Conservation (phyloP, 2,888 invertebrate species). For the Drosophila prostipennis region DNA sequence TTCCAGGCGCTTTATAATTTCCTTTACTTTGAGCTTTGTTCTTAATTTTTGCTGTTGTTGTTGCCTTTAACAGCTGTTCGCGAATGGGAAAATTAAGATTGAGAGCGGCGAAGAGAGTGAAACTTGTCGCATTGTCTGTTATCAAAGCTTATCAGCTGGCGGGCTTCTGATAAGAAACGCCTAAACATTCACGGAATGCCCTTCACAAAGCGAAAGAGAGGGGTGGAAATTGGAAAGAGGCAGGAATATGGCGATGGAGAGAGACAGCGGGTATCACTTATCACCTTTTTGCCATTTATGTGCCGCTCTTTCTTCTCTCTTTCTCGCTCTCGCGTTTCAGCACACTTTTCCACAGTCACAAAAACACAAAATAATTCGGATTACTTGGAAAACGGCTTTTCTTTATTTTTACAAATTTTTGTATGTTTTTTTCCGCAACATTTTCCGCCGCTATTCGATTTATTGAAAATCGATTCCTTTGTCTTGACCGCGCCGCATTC, state of each 20-base stretch:
- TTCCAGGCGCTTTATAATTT: background rate
- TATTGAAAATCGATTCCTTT: slow-evolving; percentile 30
- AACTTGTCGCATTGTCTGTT: slow-evolving; percentile 32
- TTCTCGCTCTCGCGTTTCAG: background rate
- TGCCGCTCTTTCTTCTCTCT: slow-evolving; percentile 6
- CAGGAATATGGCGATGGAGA: background rate
- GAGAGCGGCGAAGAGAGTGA: slow-evolving; percentile 9
- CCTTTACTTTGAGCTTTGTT: slow-evolving; percentile 12
- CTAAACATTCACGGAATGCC: slow-evolving; percentile 37
- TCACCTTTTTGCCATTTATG: slow-evolving; percentile 21
- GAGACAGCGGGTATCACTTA: slow-evolving; percentile 13
- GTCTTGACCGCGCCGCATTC: slow-evolving; percentile 41
- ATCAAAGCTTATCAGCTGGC: slow-evolving; percentile 61
- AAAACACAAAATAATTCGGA: background rate
- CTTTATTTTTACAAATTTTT: background rate
- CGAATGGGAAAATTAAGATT: slow-evolving; percentile 19
- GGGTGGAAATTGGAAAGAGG: background rate
- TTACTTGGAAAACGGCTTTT: background rate
- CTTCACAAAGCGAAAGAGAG: slow-evolving; percentile 20
- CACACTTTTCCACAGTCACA: slow-evolving; percentile 12
- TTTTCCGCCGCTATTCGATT: slow-evolving; percentile 7
- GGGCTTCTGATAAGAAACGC: slow-evolving; percentile 20
- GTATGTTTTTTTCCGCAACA: background rate
- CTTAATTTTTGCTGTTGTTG: slow-evolving; percentile 8
- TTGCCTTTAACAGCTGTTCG: slow-evolving; percentile 67